Conservation (phyloP, 2,888 invertebrate species). For the Cryptophagus acutangulus region DNA sequence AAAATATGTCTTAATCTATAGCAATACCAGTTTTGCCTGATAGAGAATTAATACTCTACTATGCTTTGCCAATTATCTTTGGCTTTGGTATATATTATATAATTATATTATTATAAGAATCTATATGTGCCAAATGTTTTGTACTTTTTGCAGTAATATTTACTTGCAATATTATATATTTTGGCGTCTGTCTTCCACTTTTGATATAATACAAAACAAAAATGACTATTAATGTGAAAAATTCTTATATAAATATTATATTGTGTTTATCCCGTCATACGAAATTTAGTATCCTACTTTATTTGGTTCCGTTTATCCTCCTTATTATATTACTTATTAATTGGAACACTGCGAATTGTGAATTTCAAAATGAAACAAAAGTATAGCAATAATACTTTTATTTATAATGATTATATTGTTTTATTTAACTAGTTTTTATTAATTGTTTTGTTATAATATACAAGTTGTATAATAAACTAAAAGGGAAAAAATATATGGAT, state of each 20-base stretch:
- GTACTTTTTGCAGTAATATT: slow-evolving; percentile 31
- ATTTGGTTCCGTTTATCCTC: too few species aligned
- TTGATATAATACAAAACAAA: slow-evolving; percentile 18
- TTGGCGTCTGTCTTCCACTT: slow-evolving; percentile 45
- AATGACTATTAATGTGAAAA: background rate
- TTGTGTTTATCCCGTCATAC: too few species aligned
- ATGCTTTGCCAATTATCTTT: slow-evolving; percentile 37
- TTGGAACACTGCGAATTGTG: background rate
- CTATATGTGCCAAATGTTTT: slow-evolving; percentile 33
- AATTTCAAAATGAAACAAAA: slow-evolving; percentile 7
- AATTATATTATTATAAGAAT: slow-evolving; percentile 20
- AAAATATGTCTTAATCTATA: slow-evolving; percentile 37
- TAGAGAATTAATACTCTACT: slow-evolving; percentile 42
- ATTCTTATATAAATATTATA: too few species aligned
- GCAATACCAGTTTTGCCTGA: slow-evolving; percentile 47
- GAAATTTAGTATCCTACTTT: slow-evolving; percentile 2
- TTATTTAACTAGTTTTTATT: slow-evolving; percentile 6
- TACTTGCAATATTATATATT: slow-evolving; percentile 28
- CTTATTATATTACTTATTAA: background rate
- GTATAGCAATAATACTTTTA: slow-evolving; percentile 6
- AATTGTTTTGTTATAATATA: slow-evolving; percentile 6
- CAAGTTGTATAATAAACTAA: slow-evolving; percentile 8
- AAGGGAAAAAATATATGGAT: slow-evolving; percentile 1
- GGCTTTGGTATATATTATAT: slow-evolving; percentile 24
- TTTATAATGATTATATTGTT: background rate